Evolutionary conservation across 2,888 invertebrate genomes (phyloP).

Genomic region (Anoncus sp.): DNA sequence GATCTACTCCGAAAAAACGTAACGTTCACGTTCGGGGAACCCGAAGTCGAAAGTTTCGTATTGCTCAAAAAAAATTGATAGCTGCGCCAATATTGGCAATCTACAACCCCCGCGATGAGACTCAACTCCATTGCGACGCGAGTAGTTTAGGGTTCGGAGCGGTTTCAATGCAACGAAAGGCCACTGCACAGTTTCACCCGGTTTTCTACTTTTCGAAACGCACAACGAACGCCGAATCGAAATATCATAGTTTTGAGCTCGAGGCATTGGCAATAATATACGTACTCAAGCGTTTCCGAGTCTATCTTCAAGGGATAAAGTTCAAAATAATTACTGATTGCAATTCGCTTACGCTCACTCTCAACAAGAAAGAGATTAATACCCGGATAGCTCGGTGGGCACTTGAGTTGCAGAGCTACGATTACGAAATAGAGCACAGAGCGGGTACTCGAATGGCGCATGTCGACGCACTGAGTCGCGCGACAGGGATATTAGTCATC

Average conservation of each 20-base stretch:
- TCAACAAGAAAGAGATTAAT: constrained; percentile 73
- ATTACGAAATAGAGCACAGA: constrained; percentile 69
- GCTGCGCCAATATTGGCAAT: constrained; percentile 54
- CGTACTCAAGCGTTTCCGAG: constrained; percentile 69
- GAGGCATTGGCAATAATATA: constrained; percentile 70
- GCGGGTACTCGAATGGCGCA: constrained; percentile 67
- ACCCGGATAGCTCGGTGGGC: constrained; percentile 74
- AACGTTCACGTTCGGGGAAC: constrained; percentile 49
- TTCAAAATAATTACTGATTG: constrained; percentile 75
- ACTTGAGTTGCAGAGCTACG: constrained; percentile 68
- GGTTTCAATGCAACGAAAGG: constrained; percentile 75
- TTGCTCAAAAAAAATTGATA: constrained; percentile 39
- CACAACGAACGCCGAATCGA: constrained; percentile 71
- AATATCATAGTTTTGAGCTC: constrained; percentile 77
- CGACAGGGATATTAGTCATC: constrained; percentile 45
- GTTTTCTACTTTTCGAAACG: constrained; percentile 76
- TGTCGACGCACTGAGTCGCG: constrained; percentile 70
- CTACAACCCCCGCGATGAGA: constrained; percentile 42
- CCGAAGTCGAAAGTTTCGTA: constrained; percentile 42
- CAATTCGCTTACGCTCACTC: constrained; percentile 67
- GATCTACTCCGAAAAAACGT: constrained; percentile 62
- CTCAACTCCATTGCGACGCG: constrained; percentile 75
- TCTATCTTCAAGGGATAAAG: constrained; percentile 66
- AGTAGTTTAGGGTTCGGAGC: constrained; percentile 74
- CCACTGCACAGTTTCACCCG: constrained; percentile 70